A percentile compares a stretch with the other conserved stretches of the same genome.
These are phyloP conservation scores for Habroteleia sp. DNA, from an alignment of 2,888 invertebrate species.

Conservation along the genomic window DNA sequence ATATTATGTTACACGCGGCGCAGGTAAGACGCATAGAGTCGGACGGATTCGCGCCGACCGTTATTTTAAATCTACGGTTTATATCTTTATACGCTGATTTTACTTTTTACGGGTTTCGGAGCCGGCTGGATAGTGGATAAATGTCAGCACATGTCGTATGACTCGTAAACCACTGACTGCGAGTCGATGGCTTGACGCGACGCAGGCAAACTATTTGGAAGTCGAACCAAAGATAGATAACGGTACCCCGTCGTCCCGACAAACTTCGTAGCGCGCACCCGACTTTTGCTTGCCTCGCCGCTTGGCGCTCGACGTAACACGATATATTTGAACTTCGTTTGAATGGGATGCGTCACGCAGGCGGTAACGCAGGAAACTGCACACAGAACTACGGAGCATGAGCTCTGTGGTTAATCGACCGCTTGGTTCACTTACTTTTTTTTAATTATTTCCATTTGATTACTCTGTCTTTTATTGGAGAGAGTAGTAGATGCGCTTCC, in stretches of 20 bases:
- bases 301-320: constrained; percentile 39
- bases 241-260: constrained; percentile 44
- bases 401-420: background rate
- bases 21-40: constrained; percentile 21
- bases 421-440: background rate
- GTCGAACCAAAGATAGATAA: constrained; percentile 50
- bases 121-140: background rate
- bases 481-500: background rate
- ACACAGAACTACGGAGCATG: background rate
- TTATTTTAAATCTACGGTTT: constrained; percentile 10
- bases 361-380: constrained; percentile 31
- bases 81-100: background rate
- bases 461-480: background rate
- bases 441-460: too few relatives aligned
- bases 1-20: constrained; percentile 51
- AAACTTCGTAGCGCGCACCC: constrained; percentile 24
- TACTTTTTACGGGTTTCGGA: background rate
- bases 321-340: constrained; percentile 45
- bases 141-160: constrained; percentile 8
- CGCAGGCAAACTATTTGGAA: constrained; percentile 31
- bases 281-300: constrained; percentile 26
- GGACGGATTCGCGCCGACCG: constrained; percentile 24
- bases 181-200: constrained; percentile 7
- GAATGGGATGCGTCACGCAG: constrained; percentile 12
- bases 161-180: constrained; percentile 30